Conservation (phyloP, 2,888 invertebrate species). For the Cordylochernes scorpioides region DNA sequence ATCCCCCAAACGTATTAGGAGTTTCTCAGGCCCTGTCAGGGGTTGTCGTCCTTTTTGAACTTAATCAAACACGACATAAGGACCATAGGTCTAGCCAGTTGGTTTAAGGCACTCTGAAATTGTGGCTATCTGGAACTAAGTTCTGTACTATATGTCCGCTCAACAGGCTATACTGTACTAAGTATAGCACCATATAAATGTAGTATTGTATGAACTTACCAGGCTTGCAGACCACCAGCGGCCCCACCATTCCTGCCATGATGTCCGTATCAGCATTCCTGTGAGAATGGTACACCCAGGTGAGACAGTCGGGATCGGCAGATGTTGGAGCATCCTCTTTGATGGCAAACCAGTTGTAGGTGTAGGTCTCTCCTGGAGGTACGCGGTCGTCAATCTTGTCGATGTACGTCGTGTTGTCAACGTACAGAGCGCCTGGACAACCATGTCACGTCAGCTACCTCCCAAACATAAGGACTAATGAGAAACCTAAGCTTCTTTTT, state of each 20-base stretch:
- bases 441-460: no score
- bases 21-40: no score
- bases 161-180: no score
- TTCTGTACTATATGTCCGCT: no score
- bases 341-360: conserved; percentile 11
- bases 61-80: no score
- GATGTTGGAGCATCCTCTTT: conserved; percentile 10
- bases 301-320: conserved; percentile 13
- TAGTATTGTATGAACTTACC: conserved; percentile 5
- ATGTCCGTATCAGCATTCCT: conserved; percentile 12
- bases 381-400: conserved; percentile 12
- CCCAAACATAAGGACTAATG: no score
- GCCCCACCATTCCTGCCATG: conserved; percentile 12
- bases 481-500: no score
- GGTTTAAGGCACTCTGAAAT: not conserved
- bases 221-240: conserved; percentile 11
- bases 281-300: conserved; percentile 13
- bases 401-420: conserved; percentile 6
- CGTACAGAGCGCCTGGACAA: conserved; percentile 9
- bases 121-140: not conserved
- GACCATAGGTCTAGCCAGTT: no score
- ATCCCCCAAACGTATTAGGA: no score
- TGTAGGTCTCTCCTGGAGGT: conserved; percentile 9
- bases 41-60: no score
- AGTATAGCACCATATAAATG: no score